Evolutionary conservation across 2,113 vertebrate genomes (phyloP).

Genomic region (Poeciliopsis occidentalis): DNA sequence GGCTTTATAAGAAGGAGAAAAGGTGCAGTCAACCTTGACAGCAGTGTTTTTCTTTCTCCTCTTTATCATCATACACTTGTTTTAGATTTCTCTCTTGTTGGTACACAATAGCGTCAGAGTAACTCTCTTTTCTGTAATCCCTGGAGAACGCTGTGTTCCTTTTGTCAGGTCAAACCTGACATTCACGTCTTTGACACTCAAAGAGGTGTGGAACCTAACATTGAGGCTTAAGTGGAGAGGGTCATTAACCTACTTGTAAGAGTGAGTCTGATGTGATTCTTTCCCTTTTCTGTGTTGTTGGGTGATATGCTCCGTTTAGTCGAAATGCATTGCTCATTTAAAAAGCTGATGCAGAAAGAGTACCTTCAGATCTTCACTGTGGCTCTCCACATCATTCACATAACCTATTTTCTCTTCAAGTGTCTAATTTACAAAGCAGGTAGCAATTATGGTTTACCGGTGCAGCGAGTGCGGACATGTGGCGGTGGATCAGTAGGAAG

Average conservation of each 20-base stretch:
- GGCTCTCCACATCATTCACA: not conserved
- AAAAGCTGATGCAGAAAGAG: not conserved
- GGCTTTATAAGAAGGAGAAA: constrained; percentile 64
- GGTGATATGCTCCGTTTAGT: constrained; percentile 52
- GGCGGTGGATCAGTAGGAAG: too few species aligned
- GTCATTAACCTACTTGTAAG: constrained; percentile 36
- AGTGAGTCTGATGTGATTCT: constrained; percentile 21
- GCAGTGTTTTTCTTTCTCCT: constrained; percentile 1
- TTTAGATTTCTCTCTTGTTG: constrained; percentile 33
- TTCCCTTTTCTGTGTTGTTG: constrained; percentile 32
- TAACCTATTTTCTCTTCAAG: not conserved
- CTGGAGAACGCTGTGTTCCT: constrained; percentile 30
- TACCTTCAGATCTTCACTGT: not conserved
- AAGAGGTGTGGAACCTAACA: constrained; percentile 11
- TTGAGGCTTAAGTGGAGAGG: constrained; percentile 25
- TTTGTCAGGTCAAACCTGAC: constrained; percentile 31
- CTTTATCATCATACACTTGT: constrained; percentile 24
- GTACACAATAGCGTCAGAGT: constrained; percentile 37
- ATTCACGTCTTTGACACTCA: constrained; percentile 47
- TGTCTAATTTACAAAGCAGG: not conserved
- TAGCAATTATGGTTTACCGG: not conserved
- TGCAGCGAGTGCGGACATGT: not conserved
- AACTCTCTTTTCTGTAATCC: constrained; percentile 51
- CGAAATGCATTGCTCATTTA: constrained; percentile 20
- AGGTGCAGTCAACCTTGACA: constrained; percentile 10